Percentiles rank a stretch among this genome's conserved stretches.
phyloP scores from a whole-genome alignment of 2,888 invertebrate species.

The Nymphalis urticae region DNA sequence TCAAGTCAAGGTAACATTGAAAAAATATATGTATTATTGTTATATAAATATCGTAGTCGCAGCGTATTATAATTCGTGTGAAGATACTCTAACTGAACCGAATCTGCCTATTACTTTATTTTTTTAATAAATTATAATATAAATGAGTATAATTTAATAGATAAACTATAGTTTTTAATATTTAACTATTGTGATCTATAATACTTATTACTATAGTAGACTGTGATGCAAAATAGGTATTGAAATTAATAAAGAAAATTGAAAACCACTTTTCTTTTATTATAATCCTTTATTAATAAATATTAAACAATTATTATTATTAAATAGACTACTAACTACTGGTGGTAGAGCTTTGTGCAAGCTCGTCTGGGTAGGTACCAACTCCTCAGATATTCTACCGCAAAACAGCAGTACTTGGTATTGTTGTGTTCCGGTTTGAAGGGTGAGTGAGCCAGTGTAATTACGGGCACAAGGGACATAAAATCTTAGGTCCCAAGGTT shows the following conservation, averaged over 20 bases:
- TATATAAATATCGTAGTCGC: constrained; percentile 31
- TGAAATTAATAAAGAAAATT: constrained; percentile 29
- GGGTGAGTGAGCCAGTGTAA: no score
- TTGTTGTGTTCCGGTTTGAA: no score
- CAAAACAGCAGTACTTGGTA: no score
- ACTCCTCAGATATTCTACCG: no score
- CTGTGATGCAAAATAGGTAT: constrained; percentile 51
- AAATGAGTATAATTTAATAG: constrained; percentile 2
- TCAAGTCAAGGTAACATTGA: neutral
- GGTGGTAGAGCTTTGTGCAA: no score
- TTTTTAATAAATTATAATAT: constrained; percentile 42
- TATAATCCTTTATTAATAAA: constrained; percentile 4
- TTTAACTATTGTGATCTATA: constrained; percentile 47
- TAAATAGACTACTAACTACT: no score
- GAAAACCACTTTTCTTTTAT: constrained; percentile 18
- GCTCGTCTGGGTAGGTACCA: no score
- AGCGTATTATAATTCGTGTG: constrained; percentile 50
- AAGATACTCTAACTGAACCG: constrained; percentile 42
- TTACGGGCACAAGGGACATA: no score
- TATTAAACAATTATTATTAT: no score
- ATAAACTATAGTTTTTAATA: constrained; percentile 13
- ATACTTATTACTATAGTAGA: constrained; percentile 44
- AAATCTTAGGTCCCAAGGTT: no score
- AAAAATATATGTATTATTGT: neutral
- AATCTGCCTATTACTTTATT: constrained; percentile 54